Base-by-base conservation (phyloP, 2,797 vertebrate species). In the Antrozous pallidus region DNA sequence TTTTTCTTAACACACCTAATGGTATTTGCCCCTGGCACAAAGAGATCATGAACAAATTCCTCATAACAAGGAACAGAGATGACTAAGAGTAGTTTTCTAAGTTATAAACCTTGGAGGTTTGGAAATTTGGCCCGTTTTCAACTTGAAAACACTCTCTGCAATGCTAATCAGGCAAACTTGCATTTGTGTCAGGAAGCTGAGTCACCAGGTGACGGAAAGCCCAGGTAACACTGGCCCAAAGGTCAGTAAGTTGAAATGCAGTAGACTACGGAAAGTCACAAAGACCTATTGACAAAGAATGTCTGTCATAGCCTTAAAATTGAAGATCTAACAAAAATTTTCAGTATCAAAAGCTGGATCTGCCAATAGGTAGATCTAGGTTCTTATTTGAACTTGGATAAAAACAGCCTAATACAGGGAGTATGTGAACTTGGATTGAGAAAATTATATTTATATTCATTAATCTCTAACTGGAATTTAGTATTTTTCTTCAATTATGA, bases 71-170 rank as follows among this genome's bases (percentile, higher is more conserved):
- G 24, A 78, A 36, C n/a, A 49, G 58, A 90, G 16, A 71, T 77
- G 89, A 84, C 31, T 45, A 91, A 88, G 65, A 61, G 47, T 85
- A 67, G 11, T 77, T 88, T 92, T 42, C 61, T 73, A 75, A 91
- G 85, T 90, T 40, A 16, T 33, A 85, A 73, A 61, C 61, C 33
- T 65, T 31, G 12, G 56, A 93, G 83, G 71, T 71, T 86, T 2
- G 9, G 56, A 83, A 92, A 36, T 67, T 38, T 81, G 90, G 63
- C 73, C 31, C 17, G 2, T 73, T 88, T 95, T 90, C 91, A 92
- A 80, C 58, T 40, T 51, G 45, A 92, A 90, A 87, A 28, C 67
- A 90, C 1, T 73, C 47, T 40, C 86, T 75, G 45, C 18, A 47
- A 40, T 5, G 20, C 10, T 40, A 38, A 77, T 49, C 45, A n/a